phyloP scores from a whole-genome alignment of 2,888 invertebrate genomes.

The Dendrolimus houi region DNA sequence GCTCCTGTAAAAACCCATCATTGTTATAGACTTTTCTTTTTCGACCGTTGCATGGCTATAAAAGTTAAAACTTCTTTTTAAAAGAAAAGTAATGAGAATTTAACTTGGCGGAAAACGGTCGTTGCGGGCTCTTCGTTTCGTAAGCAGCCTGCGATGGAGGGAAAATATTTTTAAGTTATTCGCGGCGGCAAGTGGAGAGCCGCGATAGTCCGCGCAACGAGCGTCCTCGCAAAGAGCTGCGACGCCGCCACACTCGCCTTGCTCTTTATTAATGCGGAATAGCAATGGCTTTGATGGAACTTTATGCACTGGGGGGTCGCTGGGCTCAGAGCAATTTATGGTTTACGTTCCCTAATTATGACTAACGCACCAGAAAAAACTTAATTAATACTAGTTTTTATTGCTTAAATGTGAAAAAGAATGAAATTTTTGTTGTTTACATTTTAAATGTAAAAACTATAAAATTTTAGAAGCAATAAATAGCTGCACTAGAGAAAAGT shows the following conservation, averaged over 20 bases:
- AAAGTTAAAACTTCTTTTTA: constrained; percentile 65
- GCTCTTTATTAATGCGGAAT: constrained; percentile 49
- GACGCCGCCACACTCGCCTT: constrained; percentile 28
- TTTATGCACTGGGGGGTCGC: constrained; percentile 36
- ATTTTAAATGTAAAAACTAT: no score
- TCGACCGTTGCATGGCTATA: constrained; percentile 51
- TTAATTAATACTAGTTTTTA: constrained; percentile 13
- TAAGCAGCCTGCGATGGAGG: constrained; percentile 43
- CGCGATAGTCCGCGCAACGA: constrained; percentile 37
- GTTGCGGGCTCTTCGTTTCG: constrained; percentile 35
- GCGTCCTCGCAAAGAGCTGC: constrained; percentile 44
- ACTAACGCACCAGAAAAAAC: constrained; percentile 16
- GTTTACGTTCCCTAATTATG: constrained; percentile 40
- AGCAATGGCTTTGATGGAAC: constrained; percentile 49
- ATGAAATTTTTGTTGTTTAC: no score
- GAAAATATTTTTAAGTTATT: constrained; percentile 57
- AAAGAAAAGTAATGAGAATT: constrained; percentile 71
- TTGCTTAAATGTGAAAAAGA: no score
- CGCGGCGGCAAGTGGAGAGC: constrained; percentile 32
- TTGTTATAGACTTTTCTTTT: constrained; percentile 64
- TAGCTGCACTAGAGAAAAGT: constrained; percentile 2
- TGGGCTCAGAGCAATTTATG: constrained; percentile 41
- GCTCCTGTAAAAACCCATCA: constrained; percentile 53
- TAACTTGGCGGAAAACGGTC: constrained; percentile 68
- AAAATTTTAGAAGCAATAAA: no score